These are phyloP conservation scores for Apantesis nais DNA, from an alignment of 2,888 invertebrate genomes.

Conservation along the genomic window DNA sequence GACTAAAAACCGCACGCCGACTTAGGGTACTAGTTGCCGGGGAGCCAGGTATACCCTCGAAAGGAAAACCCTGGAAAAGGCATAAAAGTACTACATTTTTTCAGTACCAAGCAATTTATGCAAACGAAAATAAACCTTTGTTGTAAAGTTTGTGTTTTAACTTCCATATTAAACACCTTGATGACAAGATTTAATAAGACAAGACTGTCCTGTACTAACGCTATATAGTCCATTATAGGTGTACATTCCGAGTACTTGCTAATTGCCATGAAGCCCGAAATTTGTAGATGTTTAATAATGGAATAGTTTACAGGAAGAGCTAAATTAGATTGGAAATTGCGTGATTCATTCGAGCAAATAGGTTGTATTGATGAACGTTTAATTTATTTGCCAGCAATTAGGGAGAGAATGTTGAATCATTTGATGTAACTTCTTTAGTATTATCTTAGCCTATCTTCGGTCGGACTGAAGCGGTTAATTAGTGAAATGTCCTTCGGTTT, in stretches of 20 bases:
- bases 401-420: conserved; percentile 6
- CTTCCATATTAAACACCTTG: no score
- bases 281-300: not conserved
- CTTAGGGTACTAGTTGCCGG: no score
- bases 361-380: conserved; percentile 13
- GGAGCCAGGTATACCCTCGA: no score
- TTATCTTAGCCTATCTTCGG: not conserved
- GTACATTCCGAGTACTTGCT: not conserved
- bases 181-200: not conserved
- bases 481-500: not conserved
- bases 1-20: no score
- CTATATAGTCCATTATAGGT: not conserved
- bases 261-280: not conserved
- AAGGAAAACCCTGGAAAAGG: no score
- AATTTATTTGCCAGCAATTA: conserved; percentile 25
- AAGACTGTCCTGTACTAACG: not conserved
- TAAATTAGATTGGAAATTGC: conserved; percentile 10
- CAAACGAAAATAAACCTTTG: no score
- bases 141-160: no score
- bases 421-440: not conserved
- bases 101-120: no score
- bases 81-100: no score
- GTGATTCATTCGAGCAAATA: conserved; percentile 13
- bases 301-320: not conserved
- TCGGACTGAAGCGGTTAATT: not conserved